phyloP scores from a whole-genome alignment of 2,113 vertebrate species.

The Myiopsitta monachus region DNA sequence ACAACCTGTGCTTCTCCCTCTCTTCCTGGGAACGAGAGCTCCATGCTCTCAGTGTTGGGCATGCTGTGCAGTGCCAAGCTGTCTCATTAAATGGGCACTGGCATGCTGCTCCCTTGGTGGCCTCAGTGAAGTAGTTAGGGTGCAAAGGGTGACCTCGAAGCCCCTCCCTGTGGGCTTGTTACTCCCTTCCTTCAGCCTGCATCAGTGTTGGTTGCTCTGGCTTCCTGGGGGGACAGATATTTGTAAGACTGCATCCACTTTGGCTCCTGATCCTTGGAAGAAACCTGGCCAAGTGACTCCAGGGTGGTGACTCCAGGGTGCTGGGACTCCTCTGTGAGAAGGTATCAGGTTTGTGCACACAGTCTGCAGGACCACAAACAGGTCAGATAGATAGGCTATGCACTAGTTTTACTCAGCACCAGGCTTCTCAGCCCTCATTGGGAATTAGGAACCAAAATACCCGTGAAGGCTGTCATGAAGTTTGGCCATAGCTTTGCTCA shows the following conservation, averaged over 20 bases:
- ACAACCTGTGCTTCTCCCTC: not conserved
- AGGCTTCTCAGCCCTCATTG: not conserved
- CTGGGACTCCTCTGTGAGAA: not conserved
- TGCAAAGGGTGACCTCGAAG: fast-evolving
- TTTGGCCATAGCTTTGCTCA: not conserved
- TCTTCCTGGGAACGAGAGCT: not conserved
- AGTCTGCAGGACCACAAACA: not conserved
- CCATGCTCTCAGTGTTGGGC: fast-evolving
- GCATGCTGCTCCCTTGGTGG: not conserved
- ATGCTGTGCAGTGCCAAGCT: not conserved
- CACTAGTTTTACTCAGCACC: not conserved
- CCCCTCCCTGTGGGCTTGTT: not conserved
- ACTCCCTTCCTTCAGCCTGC: not conserved
- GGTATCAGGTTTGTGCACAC: not conserved
- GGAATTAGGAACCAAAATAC: not conserved
- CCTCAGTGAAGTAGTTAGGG: not conserved
- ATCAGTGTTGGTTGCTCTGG: not conserved
- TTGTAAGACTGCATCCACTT: not conserved
- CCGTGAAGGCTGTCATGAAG: not conserved
- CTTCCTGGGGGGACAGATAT: not conserved
- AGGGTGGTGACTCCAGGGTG: not conserved
- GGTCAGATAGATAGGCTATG: not conserved
- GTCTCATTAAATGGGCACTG: not conserved
- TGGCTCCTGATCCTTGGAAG: not conserved
- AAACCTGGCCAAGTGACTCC: not conserved